These are phyloP conservation scores for Sebastes nivosus DNA, from an alignment of 2,797 vertebrate genomes.

Conservation along the genomic window DNA sequence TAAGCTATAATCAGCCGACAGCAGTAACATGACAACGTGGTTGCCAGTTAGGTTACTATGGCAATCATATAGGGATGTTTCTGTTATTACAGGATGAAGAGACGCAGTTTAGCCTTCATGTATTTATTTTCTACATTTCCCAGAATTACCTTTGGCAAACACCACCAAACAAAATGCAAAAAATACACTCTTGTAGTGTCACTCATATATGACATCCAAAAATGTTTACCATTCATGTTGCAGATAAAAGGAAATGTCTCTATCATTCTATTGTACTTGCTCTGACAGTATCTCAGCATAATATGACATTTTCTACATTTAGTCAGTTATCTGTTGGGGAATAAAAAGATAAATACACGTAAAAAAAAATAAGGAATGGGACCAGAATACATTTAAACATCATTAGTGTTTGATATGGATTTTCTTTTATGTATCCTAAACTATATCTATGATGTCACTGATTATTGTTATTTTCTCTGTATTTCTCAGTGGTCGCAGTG, in stretches of 20 bases:
- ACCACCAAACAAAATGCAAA: too few relatives aligned
- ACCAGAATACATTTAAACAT: neutral
- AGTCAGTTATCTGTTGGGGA: neutral
- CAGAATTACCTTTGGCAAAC: neutral
- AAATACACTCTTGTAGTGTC: neutral
- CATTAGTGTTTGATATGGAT: neutral
- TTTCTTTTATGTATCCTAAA: neutral
- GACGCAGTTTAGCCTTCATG: neutral
- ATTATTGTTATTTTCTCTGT: neutral
- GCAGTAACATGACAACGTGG: neutral
- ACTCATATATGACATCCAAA: neutral
- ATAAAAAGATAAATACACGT: neutral
- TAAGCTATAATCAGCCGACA: conserved; percentile 19
- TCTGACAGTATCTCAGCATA: conserved; percentile 20
- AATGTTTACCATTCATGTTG: conserved; percentile 4
- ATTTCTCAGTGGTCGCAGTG: conserved; percentile 88
- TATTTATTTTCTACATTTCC: neutral
- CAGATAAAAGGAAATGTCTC: conserved; percentile 4
- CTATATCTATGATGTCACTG: neutral
- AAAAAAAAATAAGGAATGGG: neutral
- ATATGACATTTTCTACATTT: conserved; percentile 26
- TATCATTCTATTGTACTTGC: neutral
- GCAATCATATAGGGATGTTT: conserved; percentile 12
- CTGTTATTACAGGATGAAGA: neutral
- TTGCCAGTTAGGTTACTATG: conserved; percentile 26